Base-by-base conservation (phyloP, 2,113 vertebrate genomes). In the Puntigrus tetrazona region DNA sequence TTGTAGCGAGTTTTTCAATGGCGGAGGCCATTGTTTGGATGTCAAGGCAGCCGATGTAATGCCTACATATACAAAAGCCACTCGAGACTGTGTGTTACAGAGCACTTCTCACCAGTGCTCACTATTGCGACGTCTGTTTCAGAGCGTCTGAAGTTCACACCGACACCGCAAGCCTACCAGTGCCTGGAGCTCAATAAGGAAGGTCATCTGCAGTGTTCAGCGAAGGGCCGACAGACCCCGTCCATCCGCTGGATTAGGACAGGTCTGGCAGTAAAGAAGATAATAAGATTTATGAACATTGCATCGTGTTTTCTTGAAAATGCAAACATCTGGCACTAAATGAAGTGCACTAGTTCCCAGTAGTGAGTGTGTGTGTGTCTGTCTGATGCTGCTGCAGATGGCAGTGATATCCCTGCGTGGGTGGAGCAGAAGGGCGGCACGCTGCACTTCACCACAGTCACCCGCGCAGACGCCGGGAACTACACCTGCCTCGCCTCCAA, bases 101-200 rank as follows among this genome's bases (percentile, higher is more conserved):
- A 67, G 31, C 34, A 38, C 65, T 22, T 38, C 67, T 70, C 18
- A 70, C 34, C 67, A 70, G 65, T 22, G 11, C 22, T 38, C 8
- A 0, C 36, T 85, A 7, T 72, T 29, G 29, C 20, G 4, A 20
- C 27, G 18, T 50, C 0, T 20, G 18, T 84, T 82, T 70, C 93
- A 97, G 96, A 96, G 86, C 96, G 95, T 70, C 92, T 96, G 72
- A 97, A 97, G 91, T 97, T 97, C 91, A 97, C 96, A 0, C 96
- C 96, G 0, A 93, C 95, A 0, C 96, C 96, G 0, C 96, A 94
- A 88, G 92, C 95, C 0, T 90, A 94, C 88, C 96, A 96, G 88
- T 97, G 96, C 91, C 92, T 95, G 93, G 95, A 97, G 89, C 94
- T 97, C 78, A 94, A 95, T 84, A 96, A 96, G 88, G 94, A 95